Conservation (phyloP, 1,140 invertebrate genomes). For the Aphis gossypii region DNA sequence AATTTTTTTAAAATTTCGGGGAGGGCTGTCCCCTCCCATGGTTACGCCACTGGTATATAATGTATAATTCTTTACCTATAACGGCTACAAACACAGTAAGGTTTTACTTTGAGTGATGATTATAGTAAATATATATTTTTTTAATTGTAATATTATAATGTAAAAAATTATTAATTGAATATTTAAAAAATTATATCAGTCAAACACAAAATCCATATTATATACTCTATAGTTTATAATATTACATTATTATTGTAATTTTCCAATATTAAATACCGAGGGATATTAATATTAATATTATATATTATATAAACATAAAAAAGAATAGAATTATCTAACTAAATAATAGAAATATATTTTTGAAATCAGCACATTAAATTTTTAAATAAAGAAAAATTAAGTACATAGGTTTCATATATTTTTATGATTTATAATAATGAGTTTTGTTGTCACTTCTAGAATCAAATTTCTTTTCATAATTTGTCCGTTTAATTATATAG, state of each 20-base stretch:
- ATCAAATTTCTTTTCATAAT: no score
- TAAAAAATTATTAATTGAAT: no score
- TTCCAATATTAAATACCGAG: not conserved
- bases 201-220: not conserved
- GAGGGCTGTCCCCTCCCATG: no score
- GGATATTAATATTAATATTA: not conserved
- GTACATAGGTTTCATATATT: not conserved
- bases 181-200: not conserved
- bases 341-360: not conserved
- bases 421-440: no score
- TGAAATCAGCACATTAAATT: not conserved
- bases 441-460: no score
- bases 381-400: not conserved
- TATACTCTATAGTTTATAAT: no score
- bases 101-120: no score
- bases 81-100: not conserved
- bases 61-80: no score
- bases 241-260: not conserved
- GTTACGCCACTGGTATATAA: not conserved
- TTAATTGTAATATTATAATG: no score
- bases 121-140: no score
- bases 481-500: no score
- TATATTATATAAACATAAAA: not conserved
- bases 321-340: not conserved
- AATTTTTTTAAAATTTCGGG: no score